Evolutionary conservation across 1,140 invertebrate species (phyloP).

Genomic region (Drosophila subobscura): DNA sequence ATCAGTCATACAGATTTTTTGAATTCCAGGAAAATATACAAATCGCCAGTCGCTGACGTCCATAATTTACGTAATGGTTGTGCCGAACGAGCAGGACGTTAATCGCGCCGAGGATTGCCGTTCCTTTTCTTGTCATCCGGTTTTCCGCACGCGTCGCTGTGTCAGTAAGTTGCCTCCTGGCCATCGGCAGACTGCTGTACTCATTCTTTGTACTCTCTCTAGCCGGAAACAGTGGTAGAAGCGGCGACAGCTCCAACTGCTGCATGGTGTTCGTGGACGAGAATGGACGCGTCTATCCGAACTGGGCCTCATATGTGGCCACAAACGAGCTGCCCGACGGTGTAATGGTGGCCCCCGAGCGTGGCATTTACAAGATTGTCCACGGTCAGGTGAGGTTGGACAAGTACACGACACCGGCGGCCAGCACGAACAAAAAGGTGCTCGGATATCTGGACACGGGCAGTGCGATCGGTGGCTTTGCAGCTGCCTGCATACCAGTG

Average conservation of each 20-base stretch:
- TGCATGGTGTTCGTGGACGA: conserved; percentile 79
- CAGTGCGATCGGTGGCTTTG: conserved; percentile 48
- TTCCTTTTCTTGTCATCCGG: conserved; percentile 63
- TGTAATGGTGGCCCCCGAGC: conserved; percentile 61
- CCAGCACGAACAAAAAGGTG: neutral
- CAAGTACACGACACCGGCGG: conserved; percentile 51
- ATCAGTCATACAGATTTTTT: conserved; percentile 1
- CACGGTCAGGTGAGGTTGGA: conserved; percentile 31
- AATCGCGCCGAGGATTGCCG: conserved; percentile 36
- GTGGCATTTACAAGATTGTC: conserved; percentile 55
- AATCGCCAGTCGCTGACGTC: conserved; percentile 66
- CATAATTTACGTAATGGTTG: conserved; percentile 72
- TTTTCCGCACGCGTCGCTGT: conserved; percentile 70
- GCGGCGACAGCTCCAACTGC: conserved; percentile 55
- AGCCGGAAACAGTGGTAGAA: conserved; percentile 28
- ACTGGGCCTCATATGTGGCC: conserved; percentile 64
- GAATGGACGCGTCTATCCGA: conserved; percentile 70
- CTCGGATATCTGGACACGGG: conserved; percentile 46
- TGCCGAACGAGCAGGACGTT: conserved; percentile 30
- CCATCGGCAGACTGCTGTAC: neutral
- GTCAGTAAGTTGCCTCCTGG: conserved; percentile 40
- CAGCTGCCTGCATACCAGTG: conserved; percentile 63
- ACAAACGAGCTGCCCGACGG: conserved; percentile 66
- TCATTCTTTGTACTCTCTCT: neutral
- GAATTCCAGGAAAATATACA: conserved; percentile 65